Evolutionary conservation across 2,113 vertebrate species (phyloP), one percentile per base, ranked within the genome.

Genomic region (Rhegmatorhina hoffmannsi): DNA sequence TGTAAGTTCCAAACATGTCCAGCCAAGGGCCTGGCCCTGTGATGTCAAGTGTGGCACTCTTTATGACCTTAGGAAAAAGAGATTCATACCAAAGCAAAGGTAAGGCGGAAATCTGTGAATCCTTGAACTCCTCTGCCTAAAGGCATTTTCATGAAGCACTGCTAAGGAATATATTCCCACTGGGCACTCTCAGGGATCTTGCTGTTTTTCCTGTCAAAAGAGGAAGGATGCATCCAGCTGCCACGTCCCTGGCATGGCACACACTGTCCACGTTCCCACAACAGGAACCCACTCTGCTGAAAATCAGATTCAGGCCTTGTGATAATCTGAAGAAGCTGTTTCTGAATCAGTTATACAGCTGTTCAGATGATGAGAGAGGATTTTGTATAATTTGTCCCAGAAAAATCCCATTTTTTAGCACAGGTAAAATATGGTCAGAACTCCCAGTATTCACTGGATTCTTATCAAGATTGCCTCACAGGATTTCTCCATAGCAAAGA

Each of bases 191-290:
- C 34, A 36, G 44, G 11, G 21, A 33, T 52, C 34, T 46, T 63
- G 19, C 9, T 4, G 1, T 3, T 86, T 73, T 78, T 55, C 49
- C 34, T 2, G 0, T 38, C 38, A 29, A n/a, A 63, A 87, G 33
- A 84, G 13, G 34, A 75, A 17, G 9, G 29, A 34, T 33, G 33
- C 2, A 4, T 46, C 58, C 77, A 47, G 24, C 11, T 94, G 60
- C n/a, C 23, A 5, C 24, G 17, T 69, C 34, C 40, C 33, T 60
- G 60, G 36, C 26, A 12, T 1, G 17, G 46, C 19, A 29, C 17
- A 5, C 1, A 1, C 13, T 64, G 10, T 16, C 46, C 4, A 4
- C 36, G 8, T 3, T 8, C 36, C 16, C 60, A 49, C 47, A 56
- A 16, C 8, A 77, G 34, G 33, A 55, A 13, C 34, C 18, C 34